A percentile compares a stretch with the other conserved stretches of the same genome.
These are phyloP conservation scores for Callochromis pleurospilus DNA, from an alignment of 2,113 vertebrate genomes.

Conservation along the genomic window DNA sequence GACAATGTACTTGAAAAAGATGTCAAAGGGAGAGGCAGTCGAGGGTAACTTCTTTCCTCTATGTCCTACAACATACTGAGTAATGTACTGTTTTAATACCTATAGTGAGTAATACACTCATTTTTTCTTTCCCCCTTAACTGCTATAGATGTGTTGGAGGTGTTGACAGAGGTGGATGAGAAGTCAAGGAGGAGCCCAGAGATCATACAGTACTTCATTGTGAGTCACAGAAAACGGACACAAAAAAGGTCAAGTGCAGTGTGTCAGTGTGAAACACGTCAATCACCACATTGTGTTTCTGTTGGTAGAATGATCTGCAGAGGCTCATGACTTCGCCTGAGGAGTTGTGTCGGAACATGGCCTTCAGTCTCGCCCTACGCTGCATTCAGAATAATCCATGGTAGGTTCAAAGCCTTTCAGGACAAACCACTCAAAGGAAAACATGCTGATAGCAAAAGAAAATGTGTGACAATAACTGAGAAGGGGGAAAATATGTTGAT, in stretches of 20 bases:
- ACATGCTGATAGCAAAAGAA: background rate
- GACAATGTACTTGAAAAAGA: slow-evolving; percentile 87
- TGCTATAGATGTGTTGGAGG: slow-evolving; percentile 84
- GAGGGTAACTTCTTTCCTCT: slow-evolving; percentile 76
- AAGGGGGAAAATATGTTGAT: background rate
- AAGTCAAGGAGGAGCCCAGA: slow-evolving; percentile 94
- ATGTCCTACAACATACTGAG: background rate
- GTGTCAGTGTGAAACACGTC: background rate
- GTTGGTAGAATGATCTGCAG: slow-evolving; percentile 85
- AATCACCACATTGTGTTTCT: background rate
- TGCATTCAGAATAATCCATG: slow-evolving; percentile 92
- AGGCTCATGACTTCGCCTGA: slow-evolving; percentile 89
- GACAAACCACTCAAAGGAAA: background rate
- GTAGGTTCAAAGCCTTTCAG: slow-evolving; percentile 57
- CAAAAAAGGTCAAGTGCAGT: background rate
- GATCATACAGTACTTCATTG: slow-evolving; percentile 91
- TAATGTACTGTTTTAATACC: background rate
- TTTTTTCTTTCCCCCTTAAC: background rate
- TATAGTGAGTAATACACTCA: background rate
- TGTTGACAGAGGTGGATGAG: slow-evolving; percentile 92
- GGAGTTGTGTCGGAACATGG: slow-evolving; percentile 88
- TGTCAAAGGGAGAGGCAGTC: slow-evolving; percentile 85
- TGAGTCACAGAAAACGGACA: slow-evolving; percentile 65
- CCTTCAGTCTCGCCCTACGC: slow-evolving; percentile 89
- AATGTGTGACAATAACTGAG: background rate